These are phyloP conservation scores for Notoglanidium macrostoma DNA, from an alignment of 2,797 vertebrate genomes.

Conservation along the genomic window DNA sequence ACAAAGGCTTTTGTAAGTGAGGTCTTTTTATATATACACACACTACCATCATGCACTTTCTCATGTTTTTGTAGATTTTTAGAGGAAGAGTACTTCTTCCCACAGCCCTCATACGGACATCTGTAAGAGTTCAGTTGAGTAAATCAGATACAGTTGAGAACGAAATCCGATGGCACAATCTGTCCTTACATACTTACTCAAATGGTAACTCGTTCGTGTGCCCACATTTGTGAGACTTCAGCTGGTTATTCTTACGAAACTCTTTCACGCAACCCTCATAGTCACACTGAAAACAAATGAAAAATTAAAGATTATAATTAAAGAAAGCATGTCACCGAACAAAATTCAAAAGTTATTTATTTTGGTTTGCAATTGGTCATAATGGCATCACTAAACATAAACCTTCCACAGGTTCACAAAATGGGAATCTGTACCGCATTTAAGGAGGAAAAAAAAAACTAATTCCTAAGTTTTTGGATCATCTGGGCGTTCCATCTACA, in stretches of 20 bases:
- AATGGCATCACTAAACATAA: background rate
- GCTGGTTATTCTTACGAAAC: constrained; percentile 86
- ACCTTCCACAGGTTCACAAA: background rate
- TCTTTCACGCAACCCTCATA: constrained; percentile 78
- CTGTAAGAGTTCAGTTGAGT: constrained; percentile 62
- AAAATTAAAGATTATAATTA: background rate
- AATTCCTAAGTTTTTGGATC: background rate
- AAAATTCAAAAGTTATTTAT: background rate
- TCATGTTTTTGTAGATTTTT: constrained; percentile 80
- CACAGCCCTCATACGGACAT: constrained; percentile 81
- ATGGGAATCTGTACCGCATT: background rate
- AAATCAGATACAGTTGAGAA: background rate
- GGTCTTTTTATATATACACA: no score
- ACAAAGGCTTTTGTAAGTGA: background rate
- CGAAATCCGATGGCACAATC: rapidly evolving
- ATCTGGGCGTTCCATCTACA: background rate
- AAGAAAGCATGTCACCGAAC: background rate
- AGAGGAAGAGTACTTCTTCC: constrained; percentile 72
- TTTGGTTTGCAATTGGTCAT: background rate
- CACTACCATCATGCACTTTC: constrained; percentile 83
- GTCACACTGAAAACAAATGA: constrained; percentile 73
- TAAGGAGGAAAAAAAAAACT: background rate
- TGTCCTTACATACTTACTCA: constrained; percentile 73
- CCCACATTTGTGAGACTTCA: constrained; percentile 81
- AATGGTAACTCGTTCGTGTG: constrained; percentile 79